Evolutionary conservation across 2,797 vertebrate genomes (phyloP), one percentile per base, ranked within the genome.

Genomic region (Hypotaenidia okinawae): DNA sequence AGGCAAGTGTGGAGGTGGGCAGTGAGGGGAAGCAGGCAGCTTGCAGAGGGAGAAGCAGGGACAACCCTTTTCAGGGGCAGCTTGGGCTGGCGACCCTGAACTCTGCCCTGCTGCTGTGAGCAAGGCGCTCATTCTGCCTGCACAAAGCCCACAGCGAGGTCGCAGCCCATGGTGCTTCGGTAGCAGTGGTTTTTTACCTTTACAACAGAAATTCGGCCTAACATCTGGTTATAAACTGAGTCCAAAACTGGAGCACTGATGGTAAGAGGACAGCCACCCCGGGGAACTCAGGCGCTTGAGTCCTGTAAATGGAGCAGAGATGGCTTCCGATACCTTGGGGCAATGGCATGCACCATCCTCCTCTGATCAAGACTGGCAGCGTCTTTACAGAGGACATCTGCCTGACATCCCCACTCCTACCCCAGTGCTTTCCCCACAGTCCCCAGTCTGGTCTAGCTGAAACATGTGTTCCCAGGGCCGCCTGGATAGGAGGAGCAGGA

Each of bases 231-330:
- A 93, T 97, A 93, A 97, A 97, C 94, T 96, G 94, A 95, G 94
- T 97, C 96, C 95, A 69, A 95, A 97, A 90, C 95, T 37, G 96
- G 92, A 96, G 91, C 96, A 95, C 66, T 95, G 95, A n/a, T 92
- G 94, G 91, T 86, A 96, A 97, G 94, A 81, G 66, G 94, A 96
- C 94, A 96, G 96, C 92, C 96, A 93, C 94, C 94, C 89, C 94
- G 82, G 94, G 88, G 79, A 97, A 85, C 94, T 97, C 96, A 97
- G 96, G 94, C 91, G 92, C 95, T 96, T 91, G 95, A 94, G 94
- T 96, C 96, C 96, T 97, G 96, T 73, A 97, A 97, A 97, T 96
- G 96, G 95, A 97, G 96, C 95, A 97, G 95, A 97, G 96, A 97
- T 91, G 96, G 95, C 96, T 97, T 97, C 96, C 95, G 87, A 92